Evolutionary conservation across 2,797 vertebrate species (phyloP), one percentile per base, ranked within the genome.

Genomic region (Nyctalus aviator): DNA sequence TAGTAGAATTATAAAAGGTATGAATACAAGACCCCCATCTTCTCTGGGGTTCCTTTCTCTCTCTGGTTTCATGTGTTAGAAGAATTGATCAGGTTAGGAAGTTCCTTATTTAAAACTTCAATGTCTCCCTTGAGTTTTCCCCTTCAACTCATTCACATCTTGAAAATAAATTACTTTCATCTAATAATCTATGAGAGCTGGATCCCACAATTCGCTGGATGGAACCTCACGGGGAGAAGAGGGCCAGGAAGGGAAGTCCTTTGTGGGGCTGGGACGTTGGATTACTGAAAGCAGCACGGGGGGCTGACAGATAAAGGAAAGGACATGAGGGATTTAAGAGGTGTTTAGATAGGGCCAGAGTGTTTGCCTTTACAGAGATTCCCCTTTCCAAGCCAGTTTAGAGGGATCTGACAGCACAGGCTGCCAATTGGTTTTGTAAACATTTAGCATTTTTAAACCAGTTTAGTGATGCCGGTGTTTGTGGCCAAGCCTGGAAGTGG

Each of bases 71-170:
- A 32, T 8, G 7, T 48, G 32, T 71, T 82, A 66, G 44, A 11
- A 92, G 57, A 85, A 66, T 0, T 68, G 48, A 84, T 64, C 84
- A 50, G 30, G 12, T 85, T 68, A 92, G 35, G 9, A 91, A 79
- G 27, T 75, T 75, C 13, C 69, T 88, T 86, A 62, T 85, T 87
- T 90, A 81, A 81, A 90, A 82, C 5, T 53, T 75, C 32, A 57
- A 10, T 68, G 57, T 69, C 10, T 91, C 18, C 3, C 6, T 27
- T 41, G 68, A 50, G 12, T 78, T 92, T 79, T 6, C 14, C 81
- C 32, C 44, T 96, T 69, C 48, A 82, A 59, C 14, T 86, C 59
- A 68, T 76, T 89, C 23, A 83, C 3, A 72, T 1, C 8, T 44
- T 62, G 37, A 44, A 37, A 32, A 44, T 44, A 35, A 82, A 62